Evolutionary conservation across 2,113 vertebrate genomes (phyloP).

Genomic region (Myrmecobius fasciatus): DNA sequence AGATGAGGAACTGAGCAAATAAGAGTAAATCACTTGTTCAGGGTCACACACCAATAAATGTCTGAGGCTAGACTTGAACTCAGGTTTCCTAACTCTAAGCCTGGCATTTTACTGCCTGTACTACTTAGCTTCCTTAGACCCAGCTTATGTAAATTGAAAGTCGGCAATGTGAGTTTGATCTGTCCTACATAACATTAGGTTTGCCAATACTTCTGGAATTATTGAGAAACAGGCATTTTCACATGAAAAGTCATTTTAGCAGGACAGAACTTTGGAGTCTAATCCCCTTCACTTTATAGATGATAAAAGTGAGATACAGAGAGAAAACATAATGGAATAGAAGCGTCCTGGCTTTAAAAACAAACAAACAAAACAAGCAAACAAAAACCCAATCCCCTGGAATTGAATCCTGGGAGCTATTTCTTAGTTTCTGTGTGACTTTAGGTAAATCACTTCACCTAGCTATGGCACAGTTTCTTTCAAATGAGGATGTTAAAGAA

Average conservation of each 20-base stretch:
- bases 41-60: not conserved
- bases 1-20: not conserved
- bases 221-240: conserved; percentile 47
- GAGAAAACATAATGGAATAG: not conserved
- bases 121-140: not conserved
- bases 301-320: not conserved
- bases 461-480: not conserved
- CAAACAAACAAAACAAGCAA: no score
- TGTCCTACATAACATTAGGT: not conserved
- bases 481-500: not conserved
- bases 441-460: not conserved
- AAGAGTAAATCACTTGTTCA: not conserved
- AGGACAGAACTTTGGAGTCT: not conserved
- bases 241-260: not conserved
- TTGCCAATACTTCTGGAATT: conserved; percentile 14
- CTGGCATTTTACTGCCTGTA: not conserved
- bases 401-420: not conserved
- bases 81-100: not conserved
- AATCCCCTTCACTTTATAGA: not conserved
- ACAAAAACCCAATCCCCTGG: no score
- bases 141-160: not conserved
- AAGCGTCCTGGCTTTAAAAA: not conserved
- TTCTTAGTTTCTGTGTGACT: not conserved
- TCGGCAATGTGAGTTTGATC: conserved; percentile 28
- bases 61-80: not conserved